Base-by-base conservation (phyloP, 2,888 invertebrate genomes). In the Perizoma flavofasciatum region DNA sequence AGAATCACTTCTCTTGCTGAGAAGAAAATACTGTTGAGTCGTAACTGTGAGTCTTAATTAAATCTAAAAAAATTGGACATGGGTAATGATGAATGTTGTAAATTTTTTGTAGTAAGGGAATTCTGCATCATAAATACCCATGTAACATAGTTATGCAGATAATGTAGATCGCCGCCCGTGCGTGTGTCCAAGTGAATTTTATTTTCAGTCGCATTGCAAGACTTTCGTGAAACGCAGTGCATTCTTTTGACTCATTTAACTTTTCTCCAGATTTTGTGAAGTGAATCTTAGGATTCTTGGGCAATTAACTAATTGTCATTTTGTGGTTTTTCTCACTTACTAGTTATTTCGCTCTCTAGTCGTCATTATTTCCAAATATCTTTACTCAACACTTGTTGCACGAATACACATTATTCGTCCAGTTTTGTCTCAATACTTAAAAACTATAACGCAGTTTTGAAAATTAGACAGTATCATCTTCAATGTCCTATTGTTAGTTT, bases 221-320 rank as follows among this genome's bases (percentile, higher is more conserved):
- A 55, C 60, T 59, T 58, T 59, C 61, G 51, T 49, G 65, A 62
- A 63, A 59, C 59, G 55, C 49, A 56, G 46, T 50, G 49, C 63
- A 68, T 64, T 68, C 66, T 62, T 62, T 62, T 66, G 54, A 62
- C 57, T 62, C 63, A 59, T 59, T 57, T 54, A 50, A 57, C 61
- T 58, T 58, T 58, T 55, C 48, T n/a, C 50, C 54, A 58, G 54
- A 46, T 48, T 45, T 61, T 46, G 43, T 49, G 40, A 52, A 55
- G 43, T 53, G 49, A 56, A 53, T 61, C 60, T 61, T 53, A 6
- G 51, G 44, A 56, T 61, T 44, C 50, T 54, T 7, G 39, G 49
- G 43, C 57, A 61, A 61, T 57, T 61, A 61, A 54, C 49, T 44
- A 57, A 57, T 61, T 47, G 46, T 57, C 54, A 35, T 49, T 49